Evolutionary conservation across 2,888 invertebrate genomes (phyloP).

Genomic region (Cremastinae sp.): DNA sequence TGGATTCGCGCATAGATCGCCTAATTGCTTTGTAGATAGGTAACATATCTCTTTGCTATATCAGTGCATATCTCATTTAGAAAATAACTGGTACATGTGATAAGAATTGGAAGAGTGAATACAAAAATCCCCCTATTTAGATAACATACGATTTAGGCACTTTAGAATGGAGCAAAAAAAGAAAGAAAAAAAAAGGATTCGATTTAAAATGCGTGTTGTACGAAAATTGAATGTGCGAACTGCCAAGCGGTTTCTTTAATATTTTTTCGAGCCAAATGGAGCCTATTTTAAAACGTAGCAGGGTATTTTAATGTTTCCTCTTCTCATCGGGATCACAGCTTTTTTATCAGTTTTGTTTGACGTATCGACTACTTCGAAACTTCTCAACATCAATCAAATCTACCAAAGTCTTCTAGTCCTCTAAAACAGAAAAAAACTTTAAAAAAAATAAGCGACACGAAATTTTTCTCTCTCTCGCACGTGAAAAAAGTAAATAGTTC

Average conservation of each 20-base stretch:
- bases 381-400: slow-evolving; percentile 28
- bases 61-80: slow-evolving; percentile 64
- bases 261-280: slow-evolving; percentile 27
- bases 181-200: slow-evolving; percentile 14
- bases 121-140: slow-evolving; percentile 16
- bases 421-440: slow-evolving; percentile 29
- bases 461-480: slow-evolving; percentile 5
- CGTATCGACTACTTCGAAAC: slow-evolving; percentile 16
- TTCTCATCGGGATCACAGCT: slow-evolving; percentile 31
- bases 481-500: not conserved
- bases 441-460: not conserved
- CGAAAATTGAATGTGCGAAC: slow-evolving; percentile 23
- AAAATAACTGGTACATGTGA: slow-evolving; percentile 60
- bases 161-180: slow-evolving; percentile 17
- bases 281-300: slow-evolving; percentile 41
- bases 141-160: slow-evolving; percentile 29
- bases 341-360: slow-evolving; percentile 22
- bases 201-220: slow-evolving; percentile 10
- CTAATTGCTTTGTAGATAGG: slow-evolving; percentile 65
- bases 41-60: slow-evolving; percentile 65
- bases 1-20: slow-evolving; percentile 53
- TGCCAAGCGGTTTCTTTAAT: slow-evolving; percentile 34
- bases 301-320: slow-evolving; percentile 24
- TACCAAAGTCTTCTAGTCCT: slow-evolving; percentile 55
- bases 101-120: slow-evolving; percentile 44